phyloP scores from a whole-genome alignment of 92 coral and sea anemone genomes.

The Virgularia gustaviana region DNA sequence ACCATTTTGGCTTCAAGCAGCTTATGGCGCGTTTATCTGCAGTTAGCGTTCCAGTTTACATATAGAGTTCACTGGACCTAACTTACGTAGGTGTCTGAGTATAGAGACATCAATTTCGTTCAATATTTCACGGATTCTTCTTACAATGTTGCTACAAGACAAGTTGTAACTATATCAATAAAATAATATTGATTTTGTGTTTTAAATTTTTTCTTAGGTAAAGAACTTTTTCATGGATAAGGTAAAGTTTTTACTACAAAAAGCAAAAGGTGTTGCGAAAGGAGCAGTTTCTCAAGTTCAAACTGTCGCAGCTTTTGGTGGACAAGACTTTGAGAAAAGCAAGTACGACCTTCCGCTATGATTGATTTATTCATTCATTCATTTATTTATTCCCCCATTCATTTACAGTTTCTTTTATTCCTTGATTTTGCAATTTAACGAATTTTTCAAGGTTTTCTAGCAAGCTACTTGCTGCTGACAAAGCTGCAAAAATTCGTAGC shows the following conservation, averaged over 20 bases:
- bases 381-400: not conserved
- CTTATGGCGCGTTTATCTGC: too few species aligned
- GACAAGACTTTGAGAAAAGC: constrained; percentile 64
- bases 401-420: too few species aligned
- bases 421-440: too few species aligned
- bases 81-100: too few species aligned
- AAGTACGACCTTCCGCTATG: constrained; percentile 44
- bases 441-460: constrained; percentile 52
- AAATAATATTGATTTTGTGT: not conserved
- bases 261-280: constrained; percentile 65
- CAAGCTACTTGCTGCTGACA: constrained; percentile 55
- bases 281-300: constrained; percentile 69
- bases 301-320: constrained; percentile 83
- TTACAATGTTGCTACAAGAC: not conserved
- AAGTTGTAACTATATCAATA: not conserved
- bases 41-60: too few species aligned
- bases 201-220: not conserved
- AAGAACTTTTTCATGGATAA: constrained; percentile 18
- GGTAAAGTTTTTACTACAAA: constrained; percentile 39
- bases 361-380: not conserved
- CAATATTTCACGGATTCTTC: not conserved
- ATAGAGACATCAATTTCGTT: not conserved
- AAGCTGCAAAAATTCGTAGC: constrained; percentile 65
- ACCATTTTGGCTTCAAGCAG: too few species aligned
- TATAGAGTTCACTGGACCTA: too few species aligned